Base-by-base conservation (phyloP, 2,113 vertebrate species). In the Eolophus roseicapilla region DNA sequence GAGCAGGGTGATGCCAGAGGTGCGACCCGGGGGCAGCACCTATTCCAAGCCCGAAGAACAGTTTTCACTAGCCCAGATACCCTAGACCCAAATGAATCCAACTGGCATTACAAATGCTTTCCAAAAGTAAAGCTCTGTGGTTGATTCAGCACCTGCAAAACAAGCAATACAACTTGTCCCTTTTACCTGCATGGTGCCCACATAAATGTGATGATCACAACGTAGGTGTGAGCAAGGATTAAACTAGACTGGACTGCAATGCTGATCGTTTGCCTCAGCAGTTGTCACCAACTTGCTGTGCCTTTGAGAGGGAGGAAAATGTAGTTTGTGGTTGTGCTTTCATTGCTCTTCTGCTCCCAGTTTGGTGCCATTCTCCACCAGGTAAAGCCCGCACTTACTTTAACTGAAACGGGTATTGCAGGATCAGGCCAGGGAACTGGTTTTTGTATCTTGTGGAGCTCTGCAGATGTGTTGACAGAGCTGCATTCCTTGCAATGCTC, bases 281-380 rank as follows among this genome's bases (percentile, higher is more conserved):
- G 4, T 43, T 37, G 67, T 27, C 62, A 59, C 78, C 73, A 75
- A 13, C 57, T 80, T 41, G n/a, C 68, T 41, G 50, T 29, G 59
- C 20, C 37, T 17, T 43, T 8, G 35, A 27, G 65, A 74, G 29
- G 17, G 59, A 55, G 50, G 18, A 57, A 52, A 17, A 37, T 2
- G 33, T 3, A 3, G 3, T n/a, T 62, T 9, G 7, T 82, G 24
- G 35, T 11, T 6, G 13, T 9, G 8, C 35, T 62, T 46, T 24
- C 13, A 1, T 28, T 44, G 17, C 57, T 25, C 0, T 31, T 49
- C 41, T 12, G 10, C 46, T 37, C 43, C 47, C 31, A 1, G 7
- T 39, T 23, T n/a, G n/a, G 39, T 39, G 74, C 43, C 21, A 0
- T 13, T 49, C 37, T 25, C 60, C 7, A 13, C 41, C 52, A 49